Conservation (phyloP, 1,140 invertebrate species). For the Proales similis region DNA sequence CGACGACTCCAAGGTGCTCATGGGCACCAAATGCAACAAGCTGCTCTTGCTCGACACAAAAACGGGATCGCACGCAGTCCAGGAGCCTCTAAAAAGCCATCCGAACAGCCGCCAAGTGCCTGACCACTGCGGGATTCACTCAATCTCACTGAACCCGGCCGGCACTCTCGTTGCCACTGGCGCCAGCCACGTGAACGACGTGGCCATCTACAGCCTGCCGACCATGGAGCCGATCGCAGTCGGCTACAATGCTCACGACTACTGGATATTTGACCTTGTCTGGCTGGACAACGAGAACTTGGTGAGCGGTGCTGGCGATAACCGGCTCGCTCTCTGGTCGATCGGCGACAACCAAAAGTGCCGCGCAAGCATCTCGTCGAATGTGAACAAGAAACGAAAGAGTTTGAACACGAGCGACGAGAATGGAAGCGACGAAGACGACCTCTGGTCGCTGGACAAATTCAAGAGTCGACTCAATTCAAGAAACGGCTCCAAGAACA, state of each 20-base stretch:
- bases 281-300: conserved; percentile 93
- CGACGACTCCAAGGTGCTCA: conserved; percentile 82
- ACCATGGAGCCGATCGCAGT: conserved; percentile 86
- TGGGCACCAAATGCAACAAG: conserved; percentile 94
- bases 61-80: conserved; percentile 14
- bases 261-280: conserved; percentile 89
- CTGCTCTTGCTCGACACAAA: conserved; percentile 43
- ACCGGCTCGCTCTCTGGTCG: conserved; percentile 57
- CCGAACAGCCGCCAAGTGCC: conserved; percentile 30
- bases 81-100: conserved; percentile 44
- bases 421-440: too few relatives aligned
- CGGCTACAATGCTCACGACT: conserved; percentile 74
- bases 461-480: too few relatives aligned
- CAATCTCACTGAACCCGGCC: conserved; percentile 87
- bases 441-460: too few relatives aligned
- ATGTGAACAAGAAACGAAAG: conserved; percentile 40
- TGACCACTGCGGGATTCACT: conserved; percentile 71
- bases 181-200: conserved; percentile 79
- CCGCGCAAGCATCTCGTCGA: conserved; percentile 37
- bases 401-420: too few relatives aligned
- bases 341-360: conserved; percentile 46
- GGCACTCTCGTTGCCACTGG: conserved; percentile 80
- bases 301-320: conserved; percentile 83
- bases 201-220: conserved; percentile 82
- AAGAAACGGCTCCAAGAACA: too few relatives aligned